Base-by-base conservation (phyloP, 2,797 vertebrate species). In the Microtus obscurus region DNA sequence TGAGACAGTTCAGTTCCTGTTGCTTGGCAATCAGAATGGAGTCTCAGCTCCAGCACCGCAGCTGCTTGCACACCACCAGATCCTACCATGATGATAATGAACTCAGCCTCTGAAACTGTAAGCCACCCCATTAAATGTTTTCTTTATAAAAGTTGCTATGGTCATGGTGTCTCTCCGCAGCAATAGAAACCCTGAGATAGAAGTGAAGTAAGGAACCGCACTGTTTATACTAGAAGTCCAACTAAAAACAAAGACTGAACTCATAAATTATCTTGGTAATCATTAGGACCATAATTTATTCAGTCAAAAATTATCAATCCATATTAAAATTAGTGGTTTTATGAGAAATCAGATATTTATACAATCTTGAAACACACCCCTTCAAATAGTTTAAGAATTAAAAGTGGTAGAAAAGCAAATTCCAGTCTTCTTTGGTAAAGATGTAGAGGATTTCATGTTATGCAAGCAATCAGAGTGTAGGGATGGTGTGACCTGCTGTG, bases 401-500 rank as follows among this genome's bases (percentile, higher is more conserved):
- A 3, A 9, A 78, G 73, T 25, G 5, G 29, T n/a, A 5, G 51
- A 79, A 79, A 48, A 73, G 31, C 23, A 82, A 21, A 45, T 23
- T 85, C 9, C 19, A 21, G 71, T 21, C 48, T 23, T 69, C n/a
- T 56, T 56, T 73, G 78, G 61, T 71, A 61, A 73, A 87, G 69
- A 61, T 0, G 9, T 4, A 21, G 67, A n/a, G 21, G 76, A 29
- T 1, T 48, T 48, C 9, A 9, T 23, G 19, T 83, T 25, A 17
- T 63, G 31, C 40, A 10, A 9, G 31, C 2, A 48, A 25, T 51
- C 43, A 27, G 89, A 63, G 45, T 45, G 6, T 37, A 14, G 31
- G 45, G 59, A 63, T 27, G 29, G 13, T 14, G 1, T 1, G 1
- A 9, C 3, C 2, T 48, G 16, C 5, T 8, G 13, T n/a, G 61